Evolutionary conservation across 2,113 vertebrate genomes (phyloP).

Genomic region (Alligator mississippiensis): DNA sequence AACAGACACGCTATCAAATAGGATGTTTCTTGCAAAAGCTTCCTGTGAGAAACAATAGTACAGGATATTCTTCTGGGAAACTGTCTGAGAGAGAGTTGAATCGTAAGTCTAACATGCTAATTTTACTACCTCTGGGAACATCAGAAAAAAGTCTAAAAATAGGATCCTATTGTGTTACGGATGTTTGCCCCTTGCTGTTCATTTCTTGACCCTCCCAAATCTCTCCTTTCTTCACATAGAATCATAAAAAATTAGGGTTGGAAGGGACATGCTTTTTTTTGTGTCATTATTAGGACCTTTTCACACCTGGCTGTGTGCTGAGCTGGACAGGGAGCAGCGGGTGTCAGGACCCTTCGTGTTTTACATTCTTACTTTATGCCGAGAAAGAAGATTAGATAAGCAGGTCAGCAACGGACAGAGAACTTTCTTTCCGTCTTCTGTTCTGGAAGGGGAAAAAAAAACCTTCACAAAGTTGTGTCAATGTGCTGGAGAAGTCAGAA

Average conservation of each 20-base stretch:
- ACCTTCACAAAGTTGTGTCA: not conserved
- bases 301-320: fast-evolving
- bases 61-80: not conserved
- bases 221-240: too few species aligned
- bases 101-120: not conserved
- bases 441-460: not conserved
- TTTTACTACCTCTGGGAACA: not conserved
- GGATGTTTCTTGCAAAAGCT: not conserved
- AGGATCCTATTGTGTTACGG: not conserved
- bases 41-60: not conserved
- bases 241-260: too few species aligned
- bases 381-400: not conserved
- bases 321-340: not conserved
- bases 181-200: not conserved
- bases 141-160: not conserved
- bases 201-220: not conserved
- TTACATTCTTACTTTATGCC: not conserved
- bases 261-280: too few species aligned
- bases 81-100: too few species aligned
- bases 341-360: not conserved
- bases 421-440: not conserved
- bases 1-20: not conserved
- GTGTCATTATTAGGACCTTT: too few species aligned
- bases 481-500: not conserved
- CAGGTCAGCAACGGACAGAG: fast-evolving